Evolutionary conservation across 2,888 invertebrate species (phyloP), one percentile per base, ranked within the genome.

Genomic region (Lissocephala sabroskyi): DNA sequence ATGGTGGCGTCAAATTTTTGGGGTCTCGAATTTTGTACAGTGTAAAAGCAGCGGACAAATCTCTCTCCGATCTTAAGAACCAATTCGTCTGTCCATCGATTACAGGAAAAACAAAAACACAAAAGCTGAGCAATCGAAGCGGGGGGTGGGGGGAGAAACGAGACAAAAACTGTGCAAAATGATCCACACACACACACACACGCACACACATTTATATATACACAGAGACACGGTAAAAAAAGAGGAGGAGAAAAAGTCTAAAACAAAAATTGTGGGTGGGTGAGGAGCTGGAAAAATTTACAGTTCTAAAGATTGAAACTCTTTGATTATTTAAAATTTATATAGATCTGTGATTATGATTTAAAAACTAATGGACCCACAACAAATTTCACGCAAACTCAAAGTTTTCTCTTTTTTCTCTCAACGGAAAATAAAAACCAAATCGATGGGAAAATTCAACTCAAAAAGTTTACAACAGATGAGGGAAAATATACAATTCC

Each of bases 301-400:
- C 5, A 16, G 11, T 18, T 11, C 4, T 33, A 23, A 14, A n/a
- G n/a, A 44, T 49, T 41, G 13, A 50, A 33, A 42, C 35, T 29
- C 26, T 35, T 36, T 13, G 2, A 48, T 48, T 18, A 33, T 18
- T 40, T 19, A 39, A 32, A 18, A 13, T 10, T 42, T 41, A 16
- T 17, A 11, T 29, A 40, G 28, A 46, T 33, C 28, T 44, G 30
- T 16, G 37, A 23, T 45, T 35, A 73, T 74, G 78, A 67, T 80
- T 80, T 75, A 79, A 76, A 77, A 81, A 77, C 80, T 80, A 80
- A 75, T 68, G 65, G 71, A 60, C 62, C 78, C 73, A 74, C 73
- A 57, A 56, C 47, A 41, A 43, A 43, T n/a, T n/a, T 52, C 46
- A 45, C 41, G 45, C 47, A 52, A 56, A 52, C 49, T 47, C 51